Percentiles rank a stretch among this genome's conserved stretches.
These are phyloP conservation scores for Zaprionus kolodkinae DNA, from an alignment of 1,140 invertebrate genomes.

Conservation along the genomic window DNA sequence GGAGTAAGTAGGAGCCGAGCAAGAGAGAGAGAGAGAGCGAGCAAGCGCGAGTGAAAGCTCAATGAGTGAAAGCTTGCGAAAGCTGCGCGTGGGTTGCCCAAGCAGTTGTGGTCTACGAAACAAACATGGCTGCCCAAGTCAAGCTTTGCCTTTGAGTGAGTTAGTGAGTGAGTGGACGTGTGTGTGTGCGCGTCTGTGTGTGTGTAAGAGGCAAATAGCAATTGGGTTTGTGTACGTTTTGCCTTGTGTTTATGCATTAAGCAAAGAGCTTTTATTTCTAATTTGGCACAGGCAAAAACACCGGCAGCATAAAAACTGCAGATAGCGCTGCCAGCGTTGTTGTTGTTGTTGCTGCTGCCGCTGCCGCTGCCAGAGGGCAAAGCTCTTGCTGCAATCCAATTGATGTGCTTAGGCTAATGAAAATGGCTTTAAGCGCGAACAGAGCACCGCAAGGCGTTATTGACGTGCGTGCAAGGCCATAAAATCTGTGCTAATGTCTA, in stretches of 20 bases:
- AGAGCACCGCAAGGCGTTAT: conserved; percentile 1
- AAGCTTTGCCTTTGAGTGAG: not conserved
- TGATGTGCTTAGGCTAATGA: conserved; percentile 43
- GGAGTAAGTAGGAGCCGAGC: conserved; percentile 26
- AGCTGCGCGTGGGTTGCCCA: conserved; percentile 39
- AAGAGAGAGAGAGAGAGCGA: conserved; percentile 53
- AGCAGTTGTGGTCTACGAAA: conserved; percentile 19
- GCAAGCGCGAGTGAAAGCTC: conserved; percentile 51
- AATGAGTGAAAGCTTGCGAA: conserved; percentile 61
- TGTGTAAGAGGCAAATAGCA: not conserved
- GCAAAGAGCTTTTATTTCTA: conserved; percentile 74
- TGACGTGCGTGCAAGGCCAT: conserved; percentile 49
- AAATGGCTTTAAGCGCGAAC: conserved; percentile 22
- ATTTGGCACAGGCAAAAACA: conserved; percentile 63
- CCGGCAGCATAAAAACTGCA: conserved; percentile 51
- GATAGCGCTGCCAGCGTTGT: conserved; percentile 28
- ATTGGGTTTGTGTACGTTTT: conserved; percentile 6
- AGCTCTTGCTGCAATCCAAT: conserved; percentile 41
- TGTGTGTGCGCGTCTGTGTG: not conserved
- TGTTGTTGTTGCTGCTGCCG: conserved; percentile 15
- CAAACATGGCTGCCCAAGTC: not conserved
- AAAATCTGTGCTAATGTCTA: conserved; percentile 70
- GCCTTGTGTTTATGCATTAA: conserved; percentile 59
- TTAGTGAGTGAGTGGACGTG: no score
- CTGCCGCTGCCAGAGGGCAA: conserved; percentile 16